Conservation (phyloP, 2,888 invertebrate genomes). For the Chromoteleia sp. region DNA sequence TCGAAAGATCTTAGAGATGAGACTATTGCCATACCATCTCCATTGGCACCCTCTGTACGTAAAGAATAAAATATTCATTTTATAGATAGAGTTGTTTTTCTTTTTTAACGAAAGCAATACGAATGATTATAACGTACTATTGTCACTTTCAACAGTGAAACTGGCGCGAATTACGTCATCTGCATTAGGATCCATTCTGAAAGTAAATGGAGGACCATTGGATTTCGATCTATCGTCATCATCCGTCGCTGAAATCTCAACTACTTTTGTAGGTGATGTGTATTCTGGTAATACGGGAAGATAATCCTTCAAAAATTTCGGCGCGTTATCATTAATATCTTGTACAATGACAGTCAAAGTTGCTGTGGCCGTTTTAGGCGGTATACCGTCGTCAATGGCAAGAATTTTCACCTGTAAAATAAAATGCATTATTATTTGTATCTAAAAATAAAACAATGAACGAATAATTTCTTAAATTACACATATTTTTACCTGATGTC, state of each 20-base stretch:
- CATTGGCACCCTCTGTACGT: slow-evolving; percentile 95
- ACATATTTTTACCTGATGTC: slow-evolving; percentile 90
- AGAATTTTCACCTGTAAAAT: slow-evolving; percentile 91
- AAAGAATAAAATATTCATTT: neutral
- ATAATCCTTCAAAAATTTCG: slow-evolving; percentile 96
- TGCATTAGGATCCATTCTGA: slow-evolving; percentile 96
- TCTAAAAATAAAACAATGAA: too few species aligned
- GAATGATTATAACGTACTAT: slow-evolving; percentile 89
- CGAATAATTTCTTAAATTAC: neutral
- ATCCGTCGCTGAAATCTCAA: slow-evolving; percentile 96
- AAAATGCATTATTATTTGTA: neutral
- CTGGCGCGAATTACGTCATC: slow-evolving; percentile 97
- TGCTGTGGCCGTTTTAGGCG: slow-evolving; percentile 96
- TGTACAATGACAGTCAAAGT: slow-evolving; percentile 97
- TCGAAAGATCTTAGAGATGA: slow-evolving; percentile 97
- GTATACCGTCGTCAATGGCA: slow-evolving; percentile 97
- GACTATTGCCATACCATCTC: slow-evolving; percentile 99
- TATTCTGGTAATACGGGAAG: slow-evolving; percentile 97
- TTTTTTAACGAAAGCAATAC: neutral
- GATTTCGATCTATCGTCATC: slow-evolving; percentile 97
- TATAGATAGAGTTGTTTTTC: neutral
- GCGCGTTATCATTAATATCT: slow-evolving; percentile 98
- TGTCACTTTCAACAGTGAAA: slow-evolving; percentile 98
- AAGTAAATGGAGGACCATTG: slow-evolving; percentile 98
- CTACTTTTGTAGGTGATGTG: slow-evolving; percentile 95